Conservation (phyloP, 1,140 invertebrate genomes). For the Diorhabda elongata region DNA sequence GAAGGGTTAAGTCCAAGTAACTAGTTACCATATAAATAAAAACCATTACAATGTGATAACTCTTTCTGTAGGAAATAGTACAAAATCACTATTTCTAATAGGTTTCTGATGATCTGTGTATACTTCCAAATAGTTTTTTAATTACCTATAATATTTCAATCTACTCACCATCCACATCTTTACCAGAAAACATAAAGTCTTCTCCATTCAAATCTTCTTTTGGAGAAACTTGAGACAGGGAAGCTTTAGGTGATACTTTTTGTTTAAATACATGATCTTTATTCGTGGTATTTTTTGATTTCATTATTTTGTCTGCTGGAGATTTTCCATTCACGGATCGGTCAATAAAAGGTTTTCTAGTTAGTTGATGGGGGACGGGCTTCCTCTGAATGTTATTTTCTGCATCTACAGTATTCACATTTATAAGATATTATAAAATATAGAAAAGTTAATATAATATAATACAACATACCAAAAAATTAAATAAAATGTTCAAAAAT, state of each 20-base stretch:
- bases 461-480: no score
- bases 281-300: constrained; percentile 14
- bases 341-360: constrained; percentile 30
- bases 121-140: no score
- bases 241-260: constrained; percentile 10
- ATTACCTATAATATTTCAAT: no score
- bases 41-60: no score
- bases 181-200: constrained; percentile 13
- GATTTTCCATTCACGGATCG: constrained; percentile 26
- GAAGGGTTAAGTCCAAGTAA: no score
- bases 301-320: constrained; percentile 20
- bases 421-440: constrained; percentile 4
- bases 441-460: constrained; percentile 1
- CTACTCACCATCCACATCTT: constrained; percentile 11
- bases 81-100: no score
- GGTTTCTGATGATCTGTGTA: no score
- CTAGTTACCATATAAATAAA: no score
- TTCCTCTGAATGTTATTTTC: constrained; percentile 23
- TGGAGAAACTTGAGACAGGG: no score
- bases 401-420: constrained; percentile 17
- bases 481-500: constrained; percentile 1
- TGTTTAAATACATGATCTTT: neutral
- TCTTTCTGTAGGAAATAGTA: no score
- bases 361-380: constrained; percentile 14
- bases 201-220: constrained; percentile 14